Evolutionary conservation across 2,888 invertebrate species (phyloP), one percentile per base, ranked within the genome.

Genomic region (Ephialtes manifestator): DNA sequence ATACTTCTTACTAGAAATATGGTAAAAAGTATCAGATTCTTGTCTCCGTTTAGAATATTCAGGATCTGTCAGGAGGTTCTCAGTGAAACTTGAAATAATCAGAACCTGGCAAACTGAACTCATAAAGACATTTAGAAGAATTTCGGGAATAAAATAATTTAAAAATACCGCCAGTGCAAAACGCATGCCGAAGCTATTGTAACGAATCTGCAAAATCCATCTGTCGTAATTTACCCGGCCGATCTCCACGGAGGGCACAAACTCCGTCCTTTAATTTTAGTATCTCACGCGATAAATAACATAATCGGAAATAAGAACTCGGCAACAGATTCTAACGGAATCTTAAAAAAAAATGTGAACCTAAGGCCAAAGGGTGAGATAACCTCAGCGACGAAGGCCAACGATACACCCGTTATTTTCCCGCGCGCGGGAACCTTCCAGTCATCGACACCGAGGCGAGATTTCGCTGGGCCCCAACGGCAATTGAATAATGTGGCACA

Each of bases 201-300:
- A 55, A 43, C 28, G 13, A 43, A 68, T 63, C 60, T 31, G 20
- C 18, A 18, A 35, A 75, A 51, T 48, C 31, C 63, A 65, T 65
- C 70, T 18, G 24, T 79, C 71, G 81, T 78, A 68, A 87, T 81
- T 84, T 70, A 80, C 77, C 43, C 81, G 18, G 63, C 84, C 35
- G 35, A 4, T 7, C 35, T 7, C 7, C 35, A 35, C 4, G 35
- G 7, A 7, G 35, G 35, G 31, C n/a, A 46, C 15, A 35, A 51
- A 75, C 24, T 35, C 65, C 60, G 67, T 63, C 86, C 79, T 86
- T 87, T 86, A 89, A 86, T 89, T 89, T 87, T 87, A 35, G 78
- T 90, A 90, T 90, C 89, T 91, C 91, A 91, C 89, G 91, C 90
- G 89, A 91, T 87, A 89, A 89, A 88, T 85, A 81, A 24, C 46